A percentile compares a stretch with the other conserved stretches of the same genome.
phyloP scores from a whole-genome alignment of 2,888 invertebrate genomes.

The Beris morrisii region DNA sequence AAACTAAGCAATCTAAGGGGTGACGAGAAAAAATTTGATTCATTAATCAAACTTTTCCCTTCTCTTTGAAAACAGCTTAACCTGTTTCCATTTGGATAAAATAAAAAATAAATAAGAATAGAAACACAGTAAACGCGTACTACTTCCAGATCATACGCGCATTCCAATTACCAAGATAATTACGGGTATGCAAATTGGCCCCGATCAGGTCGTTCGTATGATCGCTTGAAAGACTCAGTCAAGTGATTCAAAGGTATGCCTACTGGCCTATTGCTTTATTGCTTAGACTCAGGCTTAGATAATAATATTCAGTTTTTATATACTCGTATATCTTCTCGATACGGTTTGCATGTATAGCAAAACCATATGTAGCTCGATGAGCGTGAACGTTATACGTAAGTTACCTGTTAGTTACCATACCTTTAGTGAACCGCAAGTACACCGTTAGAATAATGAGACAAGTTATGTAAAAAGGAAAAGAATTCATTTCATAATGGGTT shows the following conservation, averaged over 20 bases:
- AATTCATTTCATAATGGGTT: conserved; percentile 33
- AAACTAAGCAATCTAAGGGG: no score
- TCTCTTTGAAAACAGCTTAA: conserved; percentile 5
- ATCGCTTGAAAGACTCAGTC: conserved; percentile 3
- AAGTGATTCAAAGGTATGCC: conserved; percentile 21
- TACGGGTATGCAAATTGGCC: conserved; percentile 32
- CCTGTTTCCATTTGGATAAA: conserved; percentile 8
- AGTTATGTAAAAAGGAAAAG: conserved; percentile 34
- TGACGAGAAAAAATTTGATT: no score
- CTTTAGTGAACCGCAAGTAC: conserved; percentile 24
- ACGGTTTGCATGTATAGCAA: no score
- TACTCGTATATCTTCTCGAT: no score
- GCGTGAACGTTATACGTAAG: no score
- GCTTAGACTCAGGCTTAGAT: no score
- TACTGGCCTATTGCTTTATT: no score
- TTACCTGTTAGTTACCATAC: no score
- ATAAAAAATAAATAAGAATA: background rate
- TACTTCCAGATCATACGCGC: conserved; percentile 7
- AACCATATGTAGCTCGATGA: no score
- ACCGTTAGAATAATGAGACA: conserved; percentile 38
- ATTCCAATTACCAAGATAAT: conserved; percentile 10
- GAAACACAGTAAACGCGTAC: conserved; percentile 4
- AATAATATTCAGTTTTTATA: no score
- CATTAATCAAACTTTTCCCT: no score
- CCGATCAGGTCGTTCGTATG: conserved; percentile 11